Evolutionary conservation across 92 coral and sea anemone genomes (phyloP).

Genomic region (Phymanthus crucifer): DNA sequence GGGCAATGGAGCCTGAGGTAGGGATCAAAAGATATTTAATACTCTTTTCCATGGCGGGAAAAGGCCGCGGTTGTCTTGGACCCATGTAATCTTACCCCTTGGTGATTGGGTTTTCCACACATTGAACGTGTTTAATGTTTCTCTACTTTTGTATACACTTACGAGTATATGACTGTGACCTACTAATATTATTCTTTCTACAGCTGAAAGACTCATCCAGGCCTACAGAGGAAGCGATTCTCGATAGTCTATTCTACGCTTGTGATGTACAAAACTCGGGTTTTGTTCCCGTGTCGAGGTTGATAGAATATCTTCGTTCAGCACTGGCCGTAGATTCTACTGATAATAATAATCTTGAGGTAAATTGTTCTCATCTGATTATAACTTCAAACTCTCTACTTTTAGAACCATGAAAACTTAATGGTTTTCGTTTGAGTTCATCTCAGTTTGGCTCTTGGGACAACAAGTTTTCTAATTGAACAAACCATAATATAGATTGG

Average conservation of each 20-base stretch:
- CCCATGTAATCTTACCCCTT: neutral
- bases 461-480: neutral
- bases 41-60: conserved; percentile 15
- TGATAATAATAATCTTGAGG: conserved; percentile 41
- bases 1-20: conserved; percentile 39
- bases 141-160: conserved; percentile 10
- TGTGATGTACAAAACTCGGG: conserved; percentile 83
- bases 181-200: conserved; percentile 30
- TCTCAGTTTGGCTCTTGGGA: neutral
- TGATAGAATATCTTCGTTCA: conserved; percentile 81
- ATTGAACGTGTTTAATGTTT: conserved; percentile 14
- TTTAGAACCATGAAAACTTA: neutral
- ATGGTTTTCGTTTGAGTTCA: neutral
- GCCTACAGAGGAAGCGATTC: conserved; percentile 78
- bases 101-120: conserved; percentile 3
- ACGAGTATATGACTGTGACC: conserved; percentile 17
- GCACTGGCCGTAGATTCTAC: conserved; percentile 72
- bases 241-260: conserved; percentile 82
- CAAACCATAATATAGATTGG: neutral
- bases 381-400: neutral
- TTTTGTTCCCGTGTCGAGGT: conserved; percentile 81
- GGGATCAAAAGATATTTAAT: conserved; percentile 32
- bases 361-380: neutral
- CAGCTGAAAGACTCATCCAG: conserved; percentile 56
- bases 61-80: conserved; percentile 23